These are phyloP conservation scores for Mixornis gularis DNA, from an alignment of 2,113 vertebrate species.

Conservation along the genomic window DNA sequence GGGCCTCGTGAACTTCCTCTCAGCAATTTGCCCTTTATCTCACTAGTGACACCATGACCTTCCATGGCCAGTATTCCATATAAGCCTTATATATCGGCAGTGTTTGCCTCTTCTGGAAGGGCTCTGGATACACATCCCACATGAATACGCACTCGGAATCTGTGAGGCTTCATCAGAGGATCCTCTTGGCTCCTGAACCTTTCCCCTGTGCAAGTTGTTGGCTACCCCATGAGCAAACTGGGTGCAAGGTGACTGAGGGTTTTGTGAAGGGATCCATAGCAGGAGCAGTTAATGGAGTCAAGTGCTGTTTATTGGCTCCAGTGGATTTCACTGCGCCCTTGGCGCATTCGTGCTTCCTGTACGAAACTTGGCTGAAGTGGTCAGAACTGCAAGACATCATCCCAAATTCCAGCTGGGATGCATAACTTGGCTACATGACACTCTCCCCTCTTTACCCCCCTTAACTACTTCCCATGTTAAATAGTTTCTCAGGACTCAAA, in stretches of 20 bases:
- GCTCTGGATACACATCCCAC: neutral
- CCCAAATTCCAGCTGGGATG: conserved; percentile 54
- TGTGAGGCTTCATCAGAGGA: neutral
- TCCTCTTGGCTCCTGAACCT: neutral
- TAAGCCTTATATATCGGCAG: neutral
- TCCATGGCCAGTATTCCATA: neutral
- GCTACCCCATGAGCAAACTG: neutral
- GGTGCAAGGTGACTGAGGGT: neutral
- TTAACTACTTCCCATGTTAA: conserved; percentile 10
- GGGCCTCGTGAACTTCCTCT: neutral
- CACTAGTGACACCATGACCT: neutral
- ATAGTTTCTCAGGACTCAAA: conserved; percentile 46
- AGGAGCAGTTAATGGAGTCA: neutral
- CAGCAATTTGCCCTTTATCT: neutral
- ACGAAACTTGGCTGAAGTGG: conserved; percentile 15
- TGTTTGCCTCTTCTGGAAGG: neutral
- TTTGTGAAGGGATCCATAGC: neutral
- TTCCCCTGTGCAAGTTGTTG: neutral
- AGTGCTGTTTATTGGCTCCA: conserved; percentile 18
- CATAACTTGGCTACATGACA: conserved; percentile 41
- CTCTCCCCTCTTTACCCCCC: neutral
- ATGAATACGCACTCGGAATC: neutral
- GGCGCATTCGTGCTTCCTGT: neutral
- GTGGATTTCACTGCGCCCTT: neutral
- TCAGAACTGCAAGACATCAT: conserved; percentile 25